These are phyloP conservation scores for Adelges cooleyi DNA, from an alignment of 1,140 invertebrate genomes.

Conservation along the genomic window DNA sequence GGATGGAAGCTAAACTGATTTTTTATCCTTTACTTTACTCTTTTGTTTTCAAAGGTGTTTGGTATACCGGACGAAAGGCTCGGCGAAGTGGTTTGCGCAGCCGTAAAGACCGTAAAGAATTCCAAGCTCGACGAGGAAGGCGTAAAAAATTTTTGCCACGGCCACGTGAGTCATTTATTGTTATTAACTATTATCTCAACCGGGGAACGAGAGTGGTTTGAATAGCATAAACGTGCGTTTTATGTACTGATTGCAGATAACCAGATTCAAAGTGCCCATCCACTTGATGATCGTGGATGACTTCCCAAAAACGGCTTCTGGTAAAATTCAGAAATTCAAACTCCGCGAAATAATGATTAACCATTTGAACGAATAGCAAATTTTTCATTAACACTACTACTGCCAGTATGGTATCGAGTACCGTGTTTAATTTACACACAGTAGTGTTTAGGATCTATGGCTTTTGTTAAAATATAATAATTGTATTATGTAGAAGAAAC, in stretches of 20 bases:
- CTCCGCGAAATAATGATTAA: slow-evolving; percentile 40
- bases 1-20: too few relatives aligned
- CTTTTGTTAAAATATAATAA: too few relatives aligned
- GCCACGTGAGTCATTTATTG: slow-evolving; percentile 44
- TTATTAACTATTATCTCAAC: slow-evolving; percentile 40
- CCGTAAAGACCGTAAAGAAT: slow-evolving; percentile 47
- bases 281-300: slow-evolving; percentile 56
- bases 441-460: too few relatives aligned
- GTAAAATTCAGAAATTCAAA: slow-evolving; percentile 69
- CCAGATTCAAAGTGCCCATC: slow-evolving; percentile 71
- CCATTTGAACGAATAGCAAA: neutral
- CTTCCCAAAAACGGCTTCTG: slow-evolving; percentile 72
- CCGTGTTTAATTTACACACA: too few relatives aligned
- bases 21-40: too few relatives aligned
- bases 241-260: slow-evolving; percentile 48
- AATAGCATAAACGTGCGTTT: too few relatives aligned
- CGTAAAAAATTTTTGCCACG: slow-evolving; percentile 55
- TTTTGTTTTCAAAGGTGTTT: slow-evolving; percentile 43
- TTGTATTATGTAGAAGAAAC: too few relatives aligned
- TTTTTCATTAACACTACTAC: too few relatives aligned
- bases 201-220: neutral
- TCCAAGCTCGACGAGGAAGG: slow-evolving; percentile 44
- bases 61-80: slow-evolving; percentile 67
- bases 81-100: slow-evolving; percentile 77
- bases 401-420: too few relatives aligned